Base-by-base conservation (phyloP, 2,888 invertebrate species). In the Odontothrips loti region DNA sequence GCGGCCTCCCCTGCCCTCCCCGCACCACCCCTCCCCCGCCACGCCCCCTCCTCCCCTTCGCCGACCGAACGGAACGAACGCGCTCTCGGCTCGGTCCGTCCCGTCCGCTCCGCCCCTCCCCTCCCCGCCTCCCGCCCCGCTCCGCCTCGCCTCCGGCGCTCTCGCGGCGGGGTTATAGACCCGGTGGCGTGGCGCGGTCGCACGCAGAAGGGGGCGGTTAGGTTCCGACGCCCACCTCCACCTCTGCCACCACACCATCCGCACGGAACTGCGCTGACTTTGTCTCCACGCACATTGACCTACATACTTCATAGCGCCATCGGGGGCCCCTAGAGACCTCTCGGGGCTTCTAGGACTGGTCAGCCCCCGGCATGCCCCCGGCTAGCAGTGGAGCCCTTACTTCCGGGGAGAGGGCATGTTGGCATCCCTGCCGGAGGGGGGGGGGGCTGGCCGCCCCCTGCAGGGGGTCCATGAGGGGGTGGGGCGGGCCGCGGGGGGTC, bases 111-210 rank as follows among this genome's bases (percentile, higher is more conserved):
- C 51, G 51, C 51, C 51, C 51, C 51, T 6, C 51, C 51, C 4
- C 51, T 12, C 51, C 51, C 51, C 51, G 2, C 51, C 51, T n/a
- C n/a, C 48, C 48, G 48, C 48, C 48, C 48, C 48, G 51, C 51
- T 1, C n/a, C 51, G 51, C 51, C 51, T 12, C 17, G 51, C 17
- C 51, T 51, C 51, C 8, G 15, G 12, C 51, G 8, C 51, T 51
- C 51, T 8, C 51, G 51, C 51, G 51, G 51, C 68, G 68, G 68
- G 68, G 68, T 68, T 68, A 68, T 68, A 68, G 68, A 68, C 68
- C 68, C 68, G 51, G 51, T 15, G 0, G 63, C 63, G 63, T 12
- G 68, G 68, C 68, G 68, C 20, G 63, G 63, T 63, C 20, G 63
- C 20, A n/a, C 63, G 63, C n/a, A 20, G 63, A 15, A 48, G 48